These are phyloP conservation scores for Metalampra italica DNA, from an alignment of 2,888 invertebrate genomes.

Conservation along the genomic window DNA sequence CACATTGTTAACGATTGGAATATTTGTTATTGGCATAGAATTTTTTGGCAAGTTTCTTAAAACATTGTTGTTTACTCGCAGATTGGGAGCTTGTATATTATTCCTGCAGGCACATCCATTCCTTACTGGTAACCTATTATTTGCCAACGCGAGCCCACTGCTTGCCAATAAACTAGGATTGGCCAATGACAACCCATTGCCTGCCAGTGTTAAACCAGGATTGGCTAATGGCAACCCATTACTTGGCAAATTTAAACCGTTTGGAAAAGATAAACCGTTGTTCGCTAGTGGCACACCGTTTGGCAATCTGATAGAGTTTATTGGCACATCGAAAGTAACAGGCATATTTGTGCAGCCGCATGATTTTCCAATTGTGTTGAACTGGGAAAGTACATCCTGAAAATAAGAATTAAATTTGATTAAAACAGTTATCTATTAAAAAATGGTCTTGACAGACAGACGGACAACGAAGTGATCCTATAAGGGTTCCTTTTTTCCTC, in stretches of 20 bases:
- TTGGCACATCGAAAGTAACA: background rate
- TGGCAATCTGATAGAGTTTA: background rate
- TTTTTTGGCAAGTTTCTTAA: slow-evolving; percentile 9
- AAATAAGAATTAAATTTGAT: too few relatives aligned
- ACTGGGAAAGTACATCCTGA: background rate
- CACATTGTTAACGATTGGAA: slow-evolving; percentile 8
- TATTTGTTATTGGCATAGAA: slow-evolving; percentile 13
- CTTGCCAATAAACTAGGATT: slow-evolving; percentile 7
- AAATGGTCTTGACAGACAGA: too few relatives aligned
- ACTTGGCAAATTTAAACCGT: too few relatives aligned
- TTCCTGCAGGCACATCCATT: slow-evolving; percentile 4
- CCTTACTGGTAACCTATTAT: slow-evolving; percentile 4
- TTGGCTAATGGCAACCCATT: background rate
- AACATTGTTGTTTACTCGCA: background rate
- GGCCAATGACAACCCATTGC: background rate
- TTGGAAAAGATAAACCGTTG: background rate
- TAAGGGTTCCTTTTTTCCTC: too few relatives aligned
- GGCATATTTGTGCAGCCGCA: background rate
- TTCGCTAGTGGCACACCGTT: background rate
- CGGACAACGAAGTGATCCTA: too few relatives aligned
- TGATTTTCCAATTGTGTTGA: background rate
- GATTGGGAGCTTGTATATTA: background rate
- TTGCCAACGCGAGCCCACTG: slow-evolving; percentile 1
- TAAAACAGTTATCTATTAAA: too few relatives aligned
- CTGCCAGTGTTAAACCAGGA: background rate